phyloP scores from a whole-genome alignment of 1,140 invertebrate species.

The Trachymyrmex cornetzi region DNA sequence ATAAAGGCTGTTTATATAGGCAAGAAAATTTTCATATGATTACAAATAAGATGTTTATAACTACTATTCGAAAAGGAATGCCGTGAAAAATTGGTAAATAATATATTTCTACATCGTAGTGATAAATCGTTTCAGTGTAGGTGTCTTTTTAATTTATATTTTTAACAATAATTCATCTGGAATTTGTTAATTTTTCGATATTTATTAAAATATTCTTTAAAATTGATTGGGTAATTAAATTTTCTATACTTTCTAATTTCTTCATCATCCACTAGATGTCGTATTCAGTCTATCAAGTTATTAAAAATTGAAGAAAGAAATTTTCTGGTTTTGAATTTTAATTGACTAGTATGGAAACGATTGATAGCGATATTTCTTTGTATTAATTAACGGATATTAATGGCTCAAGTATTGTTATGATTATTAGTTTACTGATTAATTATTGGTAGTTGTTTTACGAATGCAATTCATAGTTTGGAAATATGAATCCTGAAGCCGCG shows the following conservation, averaged over 20 bases:
- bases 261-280: conserved; percentile 29
- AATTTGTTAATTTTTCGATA: not conserved
- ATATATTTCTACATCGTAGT: not conserved
- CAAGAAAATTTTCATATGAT: not conserved
- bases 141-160: not conserved
- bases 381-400: conserved; percentile 44
- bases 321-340: too few relatives aligned
- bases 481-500: conserved; percentile 47
- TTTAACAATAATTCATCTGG: not conserved
- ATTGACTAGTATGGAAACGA: not conserved
- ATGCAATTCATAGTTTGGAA: conserved; percentile 47
- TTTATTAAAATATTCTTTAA: conserved; percentile 10
- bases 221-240: not conserved
- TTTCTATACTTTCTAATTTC: not conserved
- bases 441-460: conserved; percentile 31
- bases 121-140: not conserved
- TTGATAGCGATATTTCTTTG: not conserved
- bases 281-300: not conserved
- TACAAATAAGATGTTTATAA: not conserved
- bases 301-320: not conserved
- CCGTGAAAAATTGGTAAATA: conserved; percentile 3
- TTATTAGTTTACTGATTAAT: conserved; percentile 39
- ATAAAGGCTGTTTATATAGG: not conserved
- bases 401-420: conserved; percentile 13
- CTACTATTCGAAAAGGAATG: not conserved